Conservation (phyloP, 2,888 invertebrate species). For the Masnerella sp. region DNA sequence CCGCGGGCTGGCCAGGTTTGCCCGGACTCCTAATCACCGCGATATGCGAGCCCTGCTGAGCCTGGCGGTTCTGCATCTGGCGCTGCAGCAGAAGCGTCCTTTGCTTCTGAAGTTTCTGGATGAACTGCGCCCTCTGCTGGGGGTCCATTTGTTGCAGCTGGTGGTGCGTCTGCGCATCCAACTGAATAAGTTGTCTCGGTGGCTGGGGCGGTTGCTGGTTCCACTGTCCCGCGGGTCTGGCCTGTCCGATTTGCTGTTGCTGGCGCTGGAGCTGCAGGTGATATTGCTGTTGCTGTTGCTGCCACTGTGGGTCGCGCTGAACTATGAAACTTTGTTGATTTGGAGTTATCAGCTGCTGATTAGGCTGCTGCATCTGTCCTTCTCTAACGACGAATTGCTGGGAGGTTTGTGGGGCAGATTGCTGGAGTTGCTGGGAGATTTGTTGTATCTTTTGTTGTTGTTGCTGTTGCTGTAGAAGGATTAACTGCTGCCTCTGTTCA, state of each 20-base stretch:
- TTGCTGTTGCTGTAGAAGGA: slow-evolving; percentile 80
- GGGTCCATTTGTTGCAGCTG: slow-evolving; percentile 90
- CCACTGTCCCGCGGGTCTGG: slow-evolving; percentile 74
- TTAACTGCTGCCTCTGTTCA: slow-evolving; percentile 77
- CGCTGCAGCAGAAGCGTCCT: slow-evolving; percentile 80
- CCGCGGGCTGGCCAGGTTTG: slow-evolving; percentile 80
- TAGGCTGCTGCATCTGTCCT: slow-evolving; percentile 74
- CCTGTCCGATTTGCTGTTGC: slow-evolving; percentile 73
- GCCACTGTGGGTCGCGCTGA: slow-evolving; percentile 82
- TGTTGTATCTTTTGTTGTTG: slow-evolving; percentile 80
- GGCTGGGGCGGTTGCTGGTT: slow-evolving; percentile 81
- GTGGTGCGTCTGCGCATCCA: slow-evolving; percentile 90
- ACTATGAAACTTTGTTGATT: slow-evolving; percentile 74
- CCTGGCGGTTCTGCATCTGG: slow-evolving; percentile 80
- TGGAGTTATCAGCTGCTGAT: slow-evolving; percentile 73
- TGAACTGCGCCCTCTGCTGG: slow-evolving; percentile 87
- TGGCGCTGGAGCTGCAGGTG: slow-evolving; percentile 77
- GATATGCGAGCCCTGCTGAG: slow-evolving; percentile 81
- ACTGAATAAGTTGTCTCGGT: slow-evolving; percentile 85
- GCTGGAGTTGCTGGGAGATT: slow-evolving; percentile 78
- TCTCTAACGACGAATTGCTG: slow-evolving; percentile 77
- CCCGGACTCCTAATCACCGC: slow-evolving; percentile 85
- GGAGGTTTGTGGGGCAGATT: slow-evolving; percentile 74
- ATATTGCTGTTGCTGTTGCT: slow-evolving; percentile 80
- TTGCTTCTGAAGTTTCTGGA: slow-evolving; percentile 86